Conservation (phyloP, 2,797 vertebrate species). For the Lycodopsis pacificus region DNA sequence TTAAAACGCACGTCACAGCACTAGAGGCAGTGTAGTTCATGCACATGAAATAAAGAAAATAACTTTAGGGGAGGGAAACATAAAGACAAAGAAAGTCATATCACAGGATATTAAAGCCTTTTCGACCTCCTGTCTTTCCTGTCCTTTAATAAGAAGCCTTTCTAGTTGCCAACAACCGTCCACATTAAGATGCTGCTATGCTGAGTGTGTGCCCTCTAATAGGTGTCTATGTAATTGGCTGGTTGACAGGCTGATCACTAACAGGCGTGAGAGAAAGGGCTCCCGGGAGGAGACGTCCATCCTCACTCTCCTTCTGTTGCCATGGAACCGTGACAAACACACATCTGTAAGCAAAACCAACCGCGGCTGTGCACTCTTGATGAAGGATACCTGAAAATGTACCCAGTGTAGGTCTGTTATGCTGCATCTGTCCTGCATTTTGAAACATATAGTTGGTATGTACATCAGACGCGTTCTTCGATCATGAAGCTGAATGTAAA, state of each 20-base stretch:
- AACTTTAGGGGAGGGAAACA: background rate
- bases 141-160: slow-evolving; percentile 21
- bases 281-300: slow-evolving; percentile 25
- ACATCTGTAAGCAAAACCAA: slow-evolving; percentile 19
- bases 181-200: slow-evolving; percentile 39
- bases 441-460: background rate
- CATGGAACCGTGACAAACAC: slow-evolving; percentile 41
- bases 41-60: slow-evolving; percentile 12
- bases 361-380: background rate
- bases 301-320: slow-evolving; percentile 30
- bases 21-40: slow-evolving; percentile 3
- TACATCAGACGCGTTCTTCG: background rate
- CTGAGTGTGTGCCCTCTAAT: slow-evolving; percentile 31
- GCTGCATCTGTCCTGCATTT: background rate
- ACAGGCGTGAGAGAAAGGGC: slow-evolving; percentile 54
- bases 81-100: slow-evolving; percentile 1
- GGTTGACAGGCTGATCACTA: slow-evolving; percentile 47
- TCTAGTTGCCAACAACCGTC: slow-evolving; percentile 23
- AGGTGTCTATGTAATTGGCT: slow-evolving; percentile 58
- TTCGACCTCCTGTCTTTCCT: background rate
- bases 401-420: background rate
- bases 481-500: background rate
- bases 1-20: slow-evolving; percentile 20
- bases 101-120: slow-evolving; percentile 27
- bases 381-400: background rate